Percentiles rank a stretch among this genome's conserved stretches.
Evolutionary conservation across 2,113 vertebrate species (phyloP).

Genomic region (Campylomormyrus numenius): DNA sequence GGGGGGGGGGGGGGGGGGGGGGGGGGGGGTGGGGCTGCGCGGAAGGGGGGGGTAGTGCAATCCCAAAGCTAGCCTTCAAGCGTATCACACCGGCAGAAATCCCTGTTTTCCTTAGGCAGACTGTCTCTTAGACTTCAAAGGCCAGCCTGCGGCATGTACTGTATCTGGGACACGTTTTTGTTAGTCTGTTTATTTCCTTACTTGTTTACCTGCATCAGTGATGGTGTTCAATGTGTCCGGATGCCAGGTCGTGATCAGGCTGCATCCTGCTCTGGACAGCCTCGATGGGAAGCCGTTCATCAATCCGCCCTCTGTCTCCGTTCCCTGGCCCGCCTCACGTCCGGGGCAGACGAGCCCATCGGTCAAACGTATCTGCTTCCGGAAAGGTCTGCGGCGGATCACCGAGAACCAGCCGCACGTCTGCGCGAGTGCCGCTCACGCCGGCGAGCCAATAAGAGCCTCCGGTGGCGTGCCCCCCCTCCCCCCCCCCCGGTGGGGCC

Average conservation of each 20-base stretch:
- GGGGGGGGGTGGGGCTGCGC: not conserved
- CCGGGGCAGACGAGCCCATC: not conserved
- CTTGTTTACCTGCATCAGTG: not conserved
- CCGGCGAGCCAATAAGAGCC: slow-evolving; percentile 26
- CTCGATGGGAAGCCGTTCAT: not conserved
- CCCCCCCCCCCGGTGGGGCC: too few species aligned
- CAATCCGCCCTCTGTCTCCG: slow-evolving; percentile 26
- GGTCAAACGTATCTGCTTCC: slow-evolving; percentile 21
- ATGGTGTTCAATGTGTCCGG: not conserved
- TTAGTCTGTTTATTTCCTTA: not conserved
- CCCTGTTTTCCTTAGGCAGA: slow-evolving; percentile 21
- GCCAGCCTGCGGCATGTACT: not conserved
- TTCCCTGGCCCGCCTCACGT: slow-evolving; percentile 4
- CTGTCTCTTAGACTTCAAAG: slow-evolving; percentile 19
- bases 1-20: not conserved
- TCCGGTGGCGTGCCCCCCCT: slow-evolving; percentile 5
- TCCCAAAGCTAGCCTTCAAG: slow-evolving; percentile 31
- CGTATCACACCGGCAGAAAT: slow-evolving; percentile 27
- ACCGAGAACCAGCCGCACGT: slow-evolving; percentile 23
- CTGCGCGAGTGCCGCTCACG: slow-evolving; percentile 18
- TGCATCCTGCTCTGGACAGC: not conserved
- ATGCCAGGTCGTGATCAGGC: not conserved
- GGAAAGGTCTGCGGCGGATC: not conserved
- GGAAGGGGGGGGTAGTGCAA: slow-evolving; percentile 15
- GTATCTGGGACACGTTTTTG: not conserved